These are phyloP conservation scores for Linepithema humile DNA, from an alignment of 1,140 invertebrate species.

Conservation along the genomic window DNA sequence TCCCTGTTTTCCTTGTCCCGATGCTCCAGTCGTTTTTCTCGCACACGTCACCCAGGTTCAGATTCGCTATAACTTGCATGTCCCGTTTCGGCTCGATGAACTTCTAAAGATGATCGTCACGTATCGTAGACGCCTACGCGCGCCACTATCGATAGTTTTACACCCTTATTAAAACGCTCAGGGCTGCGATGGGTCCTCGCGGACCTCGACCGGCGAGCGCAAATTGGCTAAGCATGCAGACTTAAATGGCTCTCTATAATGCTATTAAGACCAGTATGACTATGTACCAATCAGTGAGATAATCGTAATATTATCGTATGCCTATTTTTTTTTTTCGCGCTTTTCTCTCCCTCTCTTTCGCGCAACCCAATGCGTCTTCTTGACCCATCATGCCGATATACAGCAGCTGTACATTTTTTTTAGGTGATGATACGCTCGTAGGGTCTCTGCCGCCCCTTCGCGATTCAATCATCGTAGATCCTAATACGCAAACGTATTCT, in stretches of 20 bases:
- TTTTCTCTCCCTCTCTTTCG: not conserved
- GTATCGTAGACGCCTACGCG: conserved; percentile 68
- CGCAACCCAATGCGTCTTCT: not conserved
- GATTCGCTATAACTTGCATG: conserved; percentile 60
- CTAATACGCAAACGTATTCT: conserved; percentile 28
- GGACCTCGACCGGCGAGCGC: conserved; percentile 55
- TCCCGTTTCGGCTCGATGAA: conserved; percentile 67
- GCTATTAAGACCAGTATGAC: conserved; percentile 68
- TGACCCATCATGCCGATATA: conserved; percentile 24
- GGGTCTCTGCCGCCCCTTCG: not conserved
- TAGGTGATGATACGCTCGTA: not conserved
- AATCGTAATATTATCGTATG: conserved; percentile 58
- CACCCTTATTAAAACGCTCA: conserved; percentile 63
- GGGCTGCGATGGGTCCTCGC: too few species aligned
- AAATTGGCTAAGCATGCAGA: conserved; percentile 78
- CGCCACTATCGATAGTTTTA: conserved; percentile 62
- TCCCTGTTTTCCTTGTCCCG: conserved; percentile 40
- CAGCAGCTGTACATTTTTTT: conserved; percentile 56
- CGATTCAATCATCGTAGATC: not conserved
- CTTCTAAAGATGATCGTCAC: conserved; percentile 73
- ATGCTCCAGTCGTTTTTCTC: conserved; percentile 71
- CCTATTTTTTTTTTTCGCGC: not conserved
- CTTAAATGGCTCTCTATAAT: conserved; percentile 70
- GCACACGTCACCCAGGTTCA: conserved; percentile 45
- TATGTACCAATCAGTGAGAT: conserved; percentile 72